phyloP scores from a whole-genome alignment of 1,140 invertebrate species.

The Scaptomyza montana region DNA sequence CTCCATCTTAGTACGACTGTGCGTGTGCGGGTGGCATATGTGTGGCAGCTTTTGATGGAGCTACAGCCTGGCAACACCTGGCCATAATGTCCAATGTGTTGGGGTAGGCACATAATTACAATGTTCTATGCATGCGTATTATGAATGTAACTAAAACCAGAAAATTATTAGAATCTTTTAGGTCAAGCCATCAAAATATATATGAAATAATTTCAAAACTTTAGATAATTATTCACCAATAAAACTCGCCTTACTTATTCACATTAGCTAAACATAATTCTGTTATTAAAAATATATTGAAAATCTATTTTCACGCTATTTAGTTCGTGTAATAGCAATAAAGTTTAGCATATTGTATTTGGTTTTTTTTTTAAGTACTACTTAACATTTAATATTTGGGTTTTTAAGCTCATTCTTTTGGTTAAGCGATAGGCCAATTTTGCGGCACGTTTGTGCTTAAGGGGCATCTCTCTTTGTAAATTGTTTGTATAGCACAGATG shows the following conservation, averaged over 20 bases:
- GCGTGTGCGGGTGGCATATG: background rate
- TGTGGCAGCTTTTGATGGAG: slow-evolving; percentile 5
- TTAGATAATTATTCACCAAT: too few species aligned
- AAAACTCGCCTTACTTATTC: too few species aligned
- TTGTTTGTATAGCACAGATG: slow-evolving; percentile 13
- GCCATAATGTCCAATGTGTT: slow-evolving; percentile 46
- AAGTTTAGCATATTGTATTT: background rate
- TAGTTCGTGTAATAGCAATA: background rate
- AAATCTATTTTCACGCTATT: background rate
- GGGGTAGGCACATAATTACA: slow-evolving; percentile 10
- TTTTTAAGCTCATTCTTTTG: slow-evolving; percentile 28
- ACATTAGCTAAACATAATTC: background rate
- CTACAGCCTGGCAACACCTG: slow-evolving; percentile 30
- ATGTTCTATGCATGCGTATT: background rate
- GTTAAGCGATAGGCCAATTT: slow-evolving; percentile 34
- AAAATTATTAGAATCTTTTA: too few species aligned
- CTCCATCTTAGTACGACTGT: slow-evolving; percentile 15
- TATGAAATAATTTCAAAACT: too few species aligned
- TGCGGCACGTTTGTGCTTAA: slow-evolving; percentile 19
- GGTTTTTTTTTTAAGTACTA: background rate
- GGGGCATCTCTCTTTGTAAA: slow-evolving; percentile 15
- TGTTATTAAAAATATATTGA: too few species aligned
- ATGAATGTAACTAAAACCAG: background rate
- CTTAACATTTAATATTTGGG: slow-evolving; percentile 5
- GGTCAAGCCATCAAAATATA: too few species aligned